A percentile compares a stretch with the other conserved stretches of the same genome.
phyloP scores from a whole-genome alignment of 1,140 invertebrate genomes.

The Adoxophyes honmai region DNA sequence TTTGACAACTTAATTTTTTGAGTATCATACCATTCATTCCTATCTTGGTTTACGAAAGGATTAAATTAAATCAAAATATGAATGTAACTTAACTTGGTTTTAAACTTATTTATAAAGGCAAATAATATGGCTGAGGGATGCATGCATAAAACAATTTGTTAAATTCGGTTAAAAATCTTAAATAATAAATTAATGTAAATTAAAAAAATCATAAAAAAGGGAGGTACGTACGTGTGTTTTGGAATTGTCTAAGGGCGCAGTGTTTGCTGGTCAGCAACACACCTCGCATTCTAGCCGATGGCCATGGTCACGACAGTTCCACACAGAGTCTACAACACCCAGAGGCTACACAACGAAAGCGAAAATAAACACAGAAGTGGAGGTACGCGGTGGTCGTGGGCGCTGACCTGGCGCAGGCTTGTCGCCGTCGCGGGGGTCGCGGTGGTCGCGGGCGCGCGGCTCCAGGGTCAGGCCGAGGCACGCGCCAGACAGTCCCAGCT shows the following conservation, averaged over 20 bases:
- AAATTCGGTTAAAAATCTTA: constrained; percentile 22
- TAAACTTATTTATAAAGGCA: no score
- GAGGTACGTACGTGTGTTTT: constrained; percentile 68
- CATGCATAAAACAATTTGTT: constrained; percentile 16
- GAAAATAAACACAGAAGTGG: constrained; percentile 74
- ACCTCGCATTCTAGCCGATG: constrained; percentile 75
- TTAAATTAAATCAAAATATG: no score
- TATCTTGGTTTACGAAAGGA: no score
- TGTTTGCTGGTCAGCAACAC: constrained; percentile 73
- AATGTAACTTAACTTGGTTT: no score
- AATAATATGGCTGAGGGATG: no score
- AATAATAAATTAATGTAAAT: constrained; percentile 35
- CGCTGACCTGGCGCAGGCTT: constrained; percentile 76
- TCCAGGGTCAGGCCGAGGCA: constrained; percentile 73
- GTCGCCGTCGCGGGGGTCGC: constrained; percentile 68
- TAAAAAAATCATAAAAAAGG: constrained; percentile 49
- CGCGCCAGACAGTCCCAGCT: constrained; percentile 75
- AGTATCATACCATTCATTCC: no score
- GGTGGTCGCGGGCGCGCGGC: constrained; percentile 70
- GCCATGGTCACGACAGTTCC: constrained; percentile 74
- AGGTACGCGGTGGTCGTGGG: constrained; percentile 59
- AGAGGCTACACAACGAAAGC: constrained; percentile 74
- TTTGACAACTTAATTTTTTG: no score
- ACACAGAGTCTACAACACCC: constrained; percentile 71
- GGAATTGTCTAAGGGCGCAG: constrained; percentile 71